phyloP scores from a whole-genome alignment of 2,888 invertebrate genomes.

The Elysia crispata region DNA sequence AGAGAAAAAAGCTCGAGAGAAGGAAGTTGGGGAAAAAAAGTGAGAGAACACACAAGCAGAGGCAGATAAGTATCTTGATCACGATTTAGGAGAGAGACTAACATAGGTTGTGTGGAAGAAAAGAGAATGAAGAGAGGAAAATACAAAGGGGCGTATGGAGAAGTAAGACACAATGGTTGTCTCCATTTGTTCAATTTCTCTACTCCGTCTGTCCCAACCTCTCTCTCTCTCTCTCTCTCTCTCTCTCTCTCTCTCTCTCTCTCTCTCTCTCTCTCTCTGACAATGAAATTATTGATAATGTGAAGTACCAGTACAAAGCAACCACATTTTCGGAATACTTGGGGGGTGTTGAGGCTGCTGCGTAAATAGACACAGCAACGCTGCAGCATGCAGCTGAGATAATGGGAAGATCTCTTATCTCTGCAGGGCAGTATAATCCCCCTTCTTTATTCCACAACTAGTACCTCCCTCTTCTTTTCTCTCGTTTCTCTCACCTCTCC shows the following conservation, averaged over 20 bases:
- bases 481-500: too few relatives aligned
- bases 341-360: too few relatives aligned
- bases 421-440: too few relatives aligned
- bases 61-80: neutral
- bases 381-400: neutral
- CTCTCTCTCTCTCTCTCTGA: slow-evolving; percentile 22
- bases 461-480: too few relatives aligned
- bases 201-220: neutral
- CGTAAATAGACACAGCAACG: too few relatives aligned
- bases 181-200: neutral
- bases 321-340: too few relatives aligned
- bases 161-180: neutral
- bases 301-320: neutral
- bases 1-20: neutral
- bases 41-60: neutral
- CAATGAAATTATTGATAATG: neutral
- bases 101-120: neutral
- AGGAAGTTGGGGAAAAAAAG: neutral
- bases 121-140: slow-evolving; percentile 6
- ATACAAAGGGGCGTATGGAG: neutral
- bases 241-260: neutral
- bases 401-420: neutral
- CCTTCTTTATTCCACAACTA: too few relatives aligned
- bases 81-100: neutral
- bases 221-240: neutral